Conservation (phyloP, 2,797 vertebrate species). For the Naso thynnoides region DNA sequence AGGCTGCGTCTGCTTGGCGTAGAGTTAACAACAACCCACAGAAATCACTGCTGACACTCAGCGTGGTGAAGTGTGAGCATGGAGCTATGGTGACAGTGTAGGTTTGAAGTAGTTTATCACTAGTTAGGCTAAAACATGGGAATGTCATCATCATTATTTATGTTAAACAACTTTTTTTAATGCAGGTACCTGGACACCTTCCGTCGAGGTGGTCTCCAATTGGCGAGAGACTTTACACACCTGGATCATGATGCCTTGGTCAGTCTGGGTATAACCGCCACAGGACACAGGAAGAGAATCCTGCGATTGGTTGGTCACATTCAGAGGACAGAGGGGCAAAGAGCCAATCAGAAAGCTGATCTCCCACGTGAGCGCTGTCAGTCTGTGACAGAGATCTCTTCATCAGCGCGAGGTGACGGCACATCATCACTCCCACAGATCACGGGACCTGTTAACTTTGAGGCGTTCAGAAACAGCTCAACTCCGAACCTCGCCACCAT, state of each 20-base stretch:
- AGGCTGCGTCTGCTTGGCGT: no score
- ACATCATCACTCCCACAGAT: neutral
- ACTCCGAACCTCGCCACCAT: conserved; percentile 66
- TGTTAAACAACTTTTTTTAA: fast-evolving
- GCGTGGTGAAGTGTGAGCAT: neutral
- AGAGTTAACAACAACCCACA: no score
- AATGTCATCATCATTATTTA: no score
- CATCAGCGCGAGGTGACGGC: conserved; percentile 13
- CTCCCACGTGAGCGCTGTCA: conserved; percentile 71
- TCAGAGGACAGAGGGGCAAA: conserved; percentile 56
- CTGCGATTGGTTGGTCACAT: conserved; percentile 85
- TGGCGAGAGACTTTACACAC: conserved; percentile 83
- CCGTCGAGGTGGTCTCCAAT: conserved; percentile 86
- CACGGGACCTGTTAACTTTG: conserved; percentile 32
- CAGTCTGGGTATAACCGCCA: conserved; percentile 91
- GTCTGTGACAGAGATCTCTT: conserved; percentile 68
- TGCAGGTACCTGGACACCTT: conserved; percentile 89
- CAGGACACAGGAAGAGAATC: conserved; percentile 96
- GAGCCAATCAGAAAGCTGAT: conserved; percentile 53
- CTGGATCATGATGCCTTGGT: conserved; percentile 88
- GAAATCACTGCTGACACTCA: neutral
- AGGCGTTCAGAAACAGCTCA: conserved; percentile 67
- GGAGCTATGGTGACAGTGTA: no score
- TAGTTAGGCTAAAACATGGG: no score
- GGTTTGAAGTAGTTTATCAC: no score